phyloP scores from a whole-genome alignment of 2,797 vertebrate genomes.

The Glyptemys insculpta region DNA sequence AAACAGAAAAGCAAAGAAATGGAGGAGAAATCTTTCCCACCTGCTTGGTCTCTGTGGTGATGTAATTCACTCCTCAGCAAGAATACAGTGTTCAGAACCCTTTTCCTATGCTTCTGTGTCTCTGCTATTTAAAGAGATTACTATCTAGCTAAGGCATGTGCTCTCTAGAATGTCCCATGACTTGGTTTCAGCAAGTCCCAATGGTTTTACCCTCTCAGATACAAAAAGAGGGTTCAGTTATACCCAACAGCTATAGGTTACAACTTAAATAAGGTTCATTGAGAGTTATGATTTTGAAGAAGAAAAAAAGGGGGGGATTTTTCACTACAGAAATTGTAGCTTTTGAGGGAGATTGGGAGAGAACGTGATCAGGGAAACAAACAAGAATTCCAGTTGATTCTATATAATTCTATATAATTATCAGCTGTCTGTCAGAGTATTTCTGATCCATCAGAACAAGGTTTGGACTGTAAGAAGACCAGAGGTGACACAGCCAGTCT shows the following conservation, averaged over 20 bases:
- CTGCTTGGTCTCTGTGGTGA: not conserved
- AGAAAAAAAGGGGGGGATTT: not conserved
- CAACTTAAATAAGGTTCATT: not conserved
- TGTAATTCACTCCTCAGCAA: not conserved
- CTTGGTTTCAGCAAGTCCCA: not conserved
- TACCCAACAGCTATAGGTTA: not conserved
- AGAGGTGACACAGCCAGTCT: not conserved
- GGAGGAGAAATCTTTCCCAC: not conserved
- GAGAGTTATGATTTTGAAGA: not conserved
- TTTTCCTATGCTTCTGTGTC: not conserved
- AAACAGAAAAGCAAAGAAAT: not conserved
- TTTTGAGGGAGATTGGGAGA: not conserved
- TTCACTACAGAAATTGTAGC: not conserved
- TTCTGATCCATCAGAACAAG: not conserved
- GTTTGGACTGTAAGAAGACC: not conserved
- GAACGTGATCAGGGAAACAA: not conserved
- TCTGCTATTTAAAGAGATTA: not conserved
- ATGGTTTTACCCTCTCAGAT: not conserved
- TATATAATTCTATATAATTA: not conserved
- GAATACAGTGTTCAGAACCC: not conserved
- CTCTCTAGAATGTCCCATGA: not conserved
- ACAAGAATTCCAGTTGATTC: not conserved
- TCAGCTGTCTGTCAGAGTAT: not conserved
- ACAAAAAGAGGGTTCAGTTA: not conserved
- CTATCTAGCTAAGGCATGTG: not conserved